These are phyloP conservation scores for Scyliorhinus canicula DNA, from an alignment of 2,797 vertebrate genomes.

Conservation along the genomic window DNA sequence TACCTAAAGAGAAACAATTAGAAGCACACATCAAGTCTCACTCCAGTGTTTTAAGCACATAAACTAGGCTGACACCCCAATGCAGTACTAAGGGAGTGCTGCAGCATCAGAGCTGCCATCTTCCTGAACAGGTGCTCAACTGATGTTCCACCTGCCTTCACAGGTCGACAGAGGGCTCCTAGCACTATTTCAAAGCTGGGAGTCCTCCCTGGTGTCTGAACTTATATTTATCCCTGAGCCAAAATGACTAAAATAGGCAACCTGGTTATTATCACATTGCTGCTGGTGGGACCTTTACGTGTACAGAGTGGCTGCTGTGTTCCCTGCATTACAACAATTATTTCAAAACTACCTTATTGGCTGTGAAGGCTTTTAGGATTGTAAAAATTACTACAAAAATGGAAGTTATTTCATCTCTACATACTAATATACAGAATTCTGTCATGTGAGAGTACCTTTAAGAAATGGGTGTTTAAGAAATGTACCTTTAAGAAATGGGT, in stretches of 20 bases:
- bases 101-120: neutral
- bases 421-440: neutral
- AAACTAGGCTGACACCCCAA: neutral
- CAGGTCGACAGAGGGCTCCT: neutral
- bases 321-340: no score
- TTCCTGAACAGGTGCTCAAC: neutral
- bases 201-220: neutral
- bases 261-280: neutral
- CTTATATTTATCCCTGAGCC: neutral
- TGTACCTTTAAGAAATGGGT: no score
- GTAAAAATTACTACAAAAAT: neutral
- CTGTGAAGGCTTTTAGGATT: neutral
- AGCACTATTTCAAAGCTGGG: neutral
- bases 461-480: no score
- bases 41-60: neutral
- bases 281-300: neutral
- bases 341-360: neutral
- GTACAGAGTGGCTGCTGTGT: neutral
- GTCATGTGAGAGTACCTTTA: no score
- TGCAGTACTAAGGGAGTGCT: neutral
- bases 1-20: neutral
- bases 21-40: neutral
- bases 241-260: neutral
- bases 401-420: neutral
- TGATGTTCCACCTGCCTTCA: neutral